Conservation (phyloP, 1,140 invertebrate species). For the Heterodera schachtii region DNA sequence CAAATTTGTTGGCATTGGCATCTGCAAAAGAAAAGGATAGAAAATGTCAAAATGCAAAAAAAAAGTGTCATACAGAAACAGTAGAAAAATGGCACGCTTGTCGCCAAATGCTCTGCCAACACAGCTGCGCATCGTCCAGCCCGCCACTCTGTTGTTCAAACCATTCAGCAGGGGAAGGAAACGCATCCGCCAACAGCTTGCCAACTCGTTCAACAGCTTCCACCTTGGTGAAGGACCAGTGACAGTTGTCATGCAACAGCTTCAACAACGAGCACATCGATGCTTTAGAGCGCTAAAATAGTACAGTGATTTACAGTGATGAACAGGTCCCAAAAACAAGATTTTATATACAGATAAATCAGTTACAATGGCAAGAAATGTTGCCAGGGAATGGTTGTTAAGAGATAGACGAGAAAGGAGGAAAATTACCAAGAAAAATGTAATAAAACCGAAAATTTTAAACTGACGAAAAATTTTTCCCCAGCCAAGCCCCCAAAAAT, state of each 20-base stretch:
- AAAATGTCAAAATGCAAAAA: neutral
- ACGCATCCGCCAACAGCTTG: constrained; percentile 35
- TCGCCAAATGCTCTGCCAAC: constrained; percentile 41
- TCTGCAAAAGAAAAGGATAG: neutral
- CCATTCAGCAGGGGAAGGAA: constrained; percentile 30
- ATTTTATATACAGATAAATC: too few species aligned
- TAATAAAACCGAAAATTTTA: too few species aligned
- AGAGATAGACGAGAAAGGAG: too few species aligned
- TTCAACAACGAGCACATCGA: constrained; percentile 41
- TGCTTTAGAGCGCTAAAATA: constrained; percentile 43
- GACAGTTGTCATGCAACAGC: constrained; percentile 24
- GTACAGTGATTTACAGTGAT: too few species aligned
- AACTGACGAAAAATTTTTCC: too few species aligned
- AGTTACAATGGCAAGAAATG: too few species aligned
- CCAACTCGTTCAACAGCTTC: constrained; percentile 41
- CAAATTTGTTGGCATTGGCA: constrained; percentile 19
- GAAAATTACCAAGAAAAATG: too few species aligned
- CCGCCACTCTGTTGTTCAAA: constrained; percentile 10
- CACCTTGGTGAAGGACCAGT: constrained; percentile 46
- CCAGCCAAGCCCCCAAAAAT: too few species aligned
- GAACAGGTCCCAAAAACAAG: too few species aligned
- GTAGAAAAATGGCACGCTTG: constrained; percentile 41
- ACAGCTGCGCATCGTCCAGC: constrained; percentile 21
- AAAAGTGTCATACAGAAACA: neutral
- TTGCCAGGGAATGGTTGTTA: too few species aligned